Conservation (phyloP, 2,888 invertebrate genomes). For the Megalurothrips usitatus region DNA sequence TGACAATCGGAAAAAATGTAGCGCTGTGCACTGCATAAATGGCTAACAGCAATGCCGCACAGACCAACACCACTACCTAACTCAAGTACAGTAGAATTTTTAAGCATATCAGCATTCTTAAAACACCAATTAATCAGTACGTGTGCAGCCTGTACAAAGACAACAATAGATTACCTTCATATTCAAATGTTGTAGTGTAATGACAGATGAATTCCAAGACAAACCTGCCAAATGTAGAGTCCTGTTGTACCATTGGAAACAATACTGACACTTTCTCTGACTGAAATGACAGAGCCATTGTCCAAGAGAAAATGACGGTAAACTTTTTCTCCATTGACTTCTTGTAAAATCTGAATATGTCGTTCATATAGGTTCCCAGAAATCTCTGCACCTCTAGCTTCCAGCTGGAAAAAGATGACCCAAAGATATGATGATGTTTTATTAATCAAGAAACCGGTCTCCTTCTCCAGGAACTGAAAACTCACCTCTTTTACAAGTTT, state of each 20-base stretch:
- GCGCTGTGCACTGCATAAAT: background rate
- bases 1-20: slow-evolving; percentile 1
- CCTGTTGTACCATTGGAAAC: background rate
- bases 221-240: slow-evolving; percentile 5
- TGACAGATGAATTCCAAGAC: background rate
- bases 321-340: background rate
- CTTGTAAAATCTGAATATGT: background rate
- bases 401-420: background rate
- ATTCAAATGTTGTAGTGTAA: background rate
- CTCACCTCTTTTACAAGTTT: background rate
- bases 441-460: background rate
- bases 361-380: background rate
- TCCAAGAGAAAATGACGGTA: background rate
- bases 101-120: background rate
- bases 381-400: background rate
- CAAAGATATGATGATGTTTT: background rate
- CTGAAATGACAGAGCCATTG: background rate
- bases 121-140: slow-evolving; percentile 10
- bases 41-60: slow-evolving; percentile 7
- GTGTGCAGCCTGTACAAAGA: background rate
- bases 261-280: slow-evolving; percentile 1
- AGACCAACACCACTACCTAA: background rate
- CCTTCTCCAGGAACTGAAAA: background rate
- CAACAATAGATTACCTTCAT: background rate
- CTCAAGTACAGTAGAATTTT: background rate